These are phyloP conservation scores for Copidosoma floridanum DNA, from an alignment of 1,140 invertebrate species.

Conservation along the genomic window DNA sequence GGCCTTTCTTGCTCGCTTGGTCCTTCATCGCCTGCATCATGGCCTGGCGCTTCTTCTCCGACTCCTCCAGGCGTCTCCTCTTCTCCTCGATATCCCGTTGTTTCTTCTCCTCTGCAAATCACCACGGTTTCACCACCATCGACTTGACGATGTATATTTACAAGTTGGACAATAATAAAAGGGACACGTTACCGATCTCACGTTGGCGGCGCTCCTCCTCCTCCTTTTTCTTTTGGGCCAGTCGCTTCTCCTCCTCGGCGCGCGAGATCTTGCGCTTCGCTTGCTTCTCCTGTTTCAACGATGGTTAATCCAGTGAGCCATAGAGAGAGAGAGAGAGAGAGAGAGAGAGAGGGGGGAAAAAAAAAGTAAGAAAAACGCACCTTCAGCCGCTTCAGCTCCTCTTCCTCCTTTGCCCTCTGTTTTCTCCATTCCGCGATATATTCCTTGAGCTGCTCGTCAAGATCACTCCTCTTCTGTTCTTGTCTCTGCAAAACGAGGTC, in stretches of 20 bases:
- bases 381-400: slow-evolving; percentile 90
- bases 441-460: slow-evolving; percentile 93
- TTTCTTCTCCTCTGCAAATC: slow-evolving; percentile 79
- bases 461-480: slow-evolving; percentile 89
- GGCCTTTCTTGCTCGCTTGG: slow-evolving; percentile 77
- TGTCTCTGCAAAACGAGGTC: slow-evolving; percentile 67
- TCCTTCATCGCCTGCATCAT: slow-evolving; percentile 90
- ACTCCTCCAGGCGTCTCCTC: slow-evolving; percentile 87
- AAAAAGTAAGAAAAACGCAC: slow-evolving; percentile 27
- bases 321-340: no score
- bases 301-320: no score
- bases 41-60: slow-evolving; percentile 90
- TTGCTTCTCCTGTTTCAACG: slow-evolving; percentile 86
- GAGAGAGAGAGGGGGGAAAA: no score
- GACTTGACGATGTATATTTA: background rate
- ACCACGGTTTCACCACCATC: background rate
- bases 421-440: slow-evolving; percentile 96
- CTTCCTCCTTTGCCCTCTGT: slow-evolving; percentile 91
- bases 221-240: slow-evolving; percentile 91
- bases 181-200: slow-evolving; percentile 62
- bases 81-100: slow-evolving; percentile 92
- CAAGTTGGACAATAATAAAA: background rate
- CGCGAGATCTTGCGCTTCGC: slow-evolving; percentile 88
- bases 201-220: slow-evolving; percentile 88
- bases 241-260: slow-evolving; percentile 90